These are phyloP conservation scores for Dromius quadrimaculatus DNA, from an alignment of 2,888 invertebrate species.

Conservation along the genomic window DNA sequence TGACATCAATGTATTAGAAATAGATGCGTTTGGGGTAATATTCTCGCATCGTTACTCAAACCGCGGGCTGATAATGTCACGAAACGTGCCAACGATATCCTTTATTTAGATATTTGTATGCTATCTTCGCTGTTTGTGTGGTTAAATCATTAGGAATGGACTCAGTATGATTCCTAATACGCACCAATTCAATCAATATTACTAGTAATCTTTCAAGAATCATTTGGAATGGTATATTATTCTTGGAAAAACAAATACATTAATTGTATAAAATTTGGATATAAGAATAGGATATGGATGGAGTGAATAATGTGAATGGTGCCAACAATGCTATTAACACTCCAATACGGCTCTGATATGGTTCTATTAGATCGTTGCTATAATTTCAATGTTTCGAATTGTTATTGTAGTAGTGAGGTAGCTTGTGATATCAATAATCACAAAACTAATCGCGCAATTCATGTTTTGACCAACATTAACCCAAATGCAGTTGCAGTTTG, in stretches of 20 bases:
- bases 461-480: neutral
- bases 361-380: neutral
- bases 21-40: constrained; percentile 28
- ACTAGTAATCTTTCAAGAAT: too few relatives aligned
- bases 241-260: too few relatives aligned
- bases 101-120: constrained; percentile 4
- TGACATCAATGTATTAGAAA: constrained; percentile 30
- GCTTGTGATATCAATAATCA: constrained; percentile 25
- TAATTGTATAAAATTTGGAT: too few relatives aligned
- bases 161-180: too few relatives aligned
- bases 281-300: too few relatives aligned
- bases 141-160: too few relatives aligned
- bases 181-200: too few relatives aligned
- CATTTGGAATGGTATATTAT: too few relatives aligned
- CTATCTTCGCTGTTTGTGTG: constrained; percentile 18
- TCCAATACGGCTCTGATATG: neutral
- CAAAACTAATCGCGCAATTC: constrained; percentile 18
- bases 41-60: constrained; percentile 29
- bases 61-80: constrained; percentile 7
- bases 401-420: constrained; percentile 16
- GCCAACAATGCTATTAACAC: too few relatives aligned
- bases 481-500: too few relatives aligned
- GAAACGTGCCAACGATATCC: constrained; percentile 4
- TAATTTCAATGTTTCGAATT: constrained; percentile 6
- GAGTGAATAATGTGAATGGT: too few relatives aligned